Evolutionary conservation across 2,888 invertebrate genomes (phyloP), one percentile per base, ranked within the genome.

Genomic region (Melitaea athalia): DNA sequence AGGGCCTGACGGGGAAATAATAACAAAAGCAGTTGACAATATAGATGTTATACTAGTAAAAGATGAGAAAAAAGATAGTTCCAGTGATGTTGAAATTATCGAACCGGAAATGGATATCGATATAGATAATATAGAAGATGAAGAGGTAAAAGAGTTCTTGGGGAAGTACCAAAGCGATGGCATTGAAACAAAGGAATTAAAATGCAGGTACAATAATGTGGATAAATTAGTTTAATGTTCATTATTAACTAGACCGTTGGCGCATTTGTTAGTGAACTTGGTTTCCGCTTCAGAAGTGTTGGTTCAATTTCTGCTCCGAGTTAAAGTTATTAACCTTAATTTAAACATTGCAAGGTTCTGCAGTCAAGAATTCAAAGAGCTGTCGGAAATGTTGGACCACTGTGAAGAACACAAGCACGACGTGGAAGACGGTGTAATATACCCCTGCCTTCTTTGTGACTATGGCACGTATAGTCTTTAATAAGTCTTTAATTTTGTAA

Each of bases 41-140:
- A 72, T 75, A 0, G 74, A 76, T 45, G 80, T 75, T 12, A 75
- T 79, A 52, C 82, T 85, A 59, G 86, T 85, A 5, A 80, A 85
- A 1, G 83, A 84, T 61, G 81, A 82, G 31, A 79, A 76, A 17
- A 76, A 83, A 7, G 80, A 79, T 3, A 82, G 81, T 75, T 90
- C 88, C 0, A 91, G 91, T 73, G 92, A 91, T 52, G 84, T 92
- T 0, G 91, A 92, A 72, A 85, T 92, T 12, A 78, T 90, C 50
- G 90, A 91, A 65, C 81, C 83, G 47, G 84, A 83, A 63, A 80
- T 82, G 15, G 89, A 88, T 68, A 88, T 91, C 68, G 85, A 86
- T 68, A 85, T 91, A 70, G 89, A 91, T 53, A 87, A 91, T 80
- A 81, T 92, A 69, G 92, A 91, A 14, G 91, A 92, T 77, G 92